These are phyloP conservation scores for Equus przewalskii DNA, from an alignment of 2,113 vertebrate species.

Conservation along the genomic window DNA sequence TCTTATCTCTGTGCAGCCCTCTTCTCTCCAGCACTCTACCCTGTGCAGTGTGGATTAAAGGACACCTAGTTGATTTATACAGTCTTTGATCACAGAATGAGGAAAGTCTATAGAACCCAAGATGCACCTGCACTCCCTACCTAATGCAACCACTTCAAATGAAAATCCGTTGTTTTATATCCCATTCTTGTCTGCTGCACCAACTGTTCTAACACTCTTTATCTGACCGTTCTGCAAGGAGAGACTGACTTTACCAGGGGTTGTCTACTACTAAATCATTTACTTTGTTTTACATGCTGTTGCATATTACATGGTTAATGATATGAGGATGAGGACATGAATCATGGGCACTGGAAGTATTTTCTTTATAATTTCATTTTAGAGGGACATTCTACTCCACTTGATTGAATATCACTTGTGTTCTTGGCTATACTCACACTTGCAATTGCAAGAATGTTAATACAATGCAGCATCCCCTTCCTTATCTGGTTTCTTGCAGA, in stretches of 20 bases:
- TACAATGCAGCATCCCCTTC: background rate
- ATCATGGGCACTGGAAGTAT: background rate
- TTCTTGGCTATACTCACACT: background rate
- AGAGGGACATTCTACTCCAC: background rate
- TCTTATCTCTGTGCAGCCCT: too few species aligned
- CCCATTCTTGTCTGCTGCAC: background rate
- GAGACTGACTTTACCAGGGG: background rate
- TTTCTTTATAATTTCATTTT: background rate
- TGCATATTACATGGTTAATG: background rate
- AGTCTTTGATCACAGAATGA: background rate
- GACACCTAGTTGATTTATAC: background rate
- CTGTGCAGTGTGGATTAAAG: too few species aligned
- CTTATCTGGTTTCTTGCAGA: background rate
- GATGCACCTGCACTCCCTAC: background rate
- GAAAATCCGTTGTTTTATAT: background rate
- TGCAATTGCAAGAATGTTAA: background rate
- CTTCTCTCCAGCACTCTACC: accelerated
- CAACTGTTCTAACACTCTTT: background rate
- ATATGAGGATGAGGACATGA: accelerated
- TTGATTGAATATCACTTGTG: background rate
- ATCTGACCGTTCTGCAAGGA: background rate
- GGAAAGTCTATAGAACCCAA: background rate
- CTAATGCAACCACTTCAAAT: background rate
- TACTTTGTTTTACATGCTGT: background rate
- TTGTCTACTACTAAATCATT: background rate